A percentile compares a stretch with the other conserved stretches of the same genome.
Evolutionary conservation across 1,140 invertebrate species (phyloP).

Genomic region (Megalopta genalis): DNA sequence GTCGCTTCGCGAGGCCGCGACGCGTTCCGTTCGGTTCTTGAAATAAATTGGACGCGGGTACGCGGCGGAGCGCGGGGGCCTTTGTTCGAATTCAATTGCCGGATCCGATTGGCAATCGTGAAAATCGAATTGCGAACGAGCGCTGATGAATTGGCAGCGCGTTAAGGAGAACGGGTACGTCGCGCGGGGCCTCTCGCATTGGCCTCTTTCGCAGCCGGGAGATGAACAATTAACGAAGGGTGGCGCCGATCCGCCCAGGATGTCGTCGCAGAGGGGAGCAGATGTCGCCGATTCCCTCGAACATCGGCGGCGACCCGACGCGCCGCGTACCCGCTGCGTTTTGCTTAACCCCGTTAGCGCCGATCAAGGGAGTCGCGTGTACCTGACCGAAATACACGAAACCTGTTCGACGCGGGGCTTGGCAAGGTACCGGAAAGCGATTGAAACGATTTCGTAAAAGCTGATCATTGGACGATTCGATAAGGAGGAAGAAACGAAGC

Average conservation of each 20-base stretch:
- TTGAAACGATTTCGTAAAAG: too few species aligned
- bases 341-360: too few species aligned
- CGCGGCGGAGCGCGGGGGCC: not conserved
- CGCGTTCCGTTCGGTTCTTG: too few species aligned
- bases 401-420: too few species aligned
- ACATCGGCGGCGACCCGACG: slow-evolving; percentile 51
- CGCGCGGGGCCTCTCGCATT: slow-evolving; percentile 64
- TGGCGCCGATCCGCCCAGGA: slow-evolving; percentile 73
- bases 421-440: too few species aligned
- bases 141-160: slow-evolving; percentile 64
- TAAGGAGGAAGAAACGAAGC: too few species aligned
- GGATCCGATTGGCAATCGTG: slow-evolving; percentile 76
- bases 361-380: too few species aligned
- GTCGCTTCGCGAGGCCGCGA: not conserved
- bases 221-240: slow-evolving; percentile 80
- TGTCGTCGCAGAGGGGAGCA: slow-evolving; percentile 67
- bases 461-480: too few species aligned
- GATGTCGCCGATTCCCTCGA: slow-evolving; percentile 64
- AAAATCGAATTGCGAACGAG: slow-evolving; percentile 70
- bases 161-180: slow-evolving; percentile 68
- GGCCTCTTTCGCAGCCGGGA: slow-evolving; percentile 74
- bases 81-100: slow-evolving; percentile 65
- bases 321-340: too few species aligned
- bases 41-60: not conserved
- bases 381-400: too few species aligned